Evolutionary conservation across 1,140 invertebrate genomes (phyloP).

Genomic region (Nixonia krombeini): DNA sequence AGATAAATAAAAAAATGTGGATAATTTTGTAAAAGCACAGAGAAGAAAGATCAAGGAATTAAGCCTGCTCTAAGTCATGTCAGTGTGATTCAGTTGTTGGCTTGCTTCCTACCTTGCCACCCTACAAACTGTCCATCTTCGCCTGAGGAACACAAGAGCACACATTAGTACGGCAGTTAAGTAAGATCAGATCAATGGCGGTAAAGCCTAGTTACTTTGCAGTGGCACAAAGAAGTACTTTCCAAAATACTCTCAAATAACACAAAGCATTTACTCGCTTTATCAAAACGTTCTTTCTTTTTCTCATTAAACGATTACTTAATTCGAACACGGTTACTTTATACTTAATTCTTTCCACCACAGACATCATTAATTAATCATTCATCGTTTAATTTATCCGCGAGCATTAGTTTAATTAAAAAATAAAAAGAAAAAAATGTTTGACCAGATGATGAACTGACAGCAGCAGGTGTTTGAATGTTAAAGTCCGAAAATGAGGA

Average conservation of each 20-base stretch:
- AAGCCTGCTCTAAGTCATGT: slow-evolving; percentile 68
- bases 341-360: too few relatives aligned
- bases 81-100: slow-evolving; percentile 72
- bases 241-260: slow-evolving; percentile 48
- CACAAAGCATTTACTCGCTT: slow-evolving; percentile 44
- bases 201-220: slow-evolving; percentile 70
- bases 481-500: background rate
- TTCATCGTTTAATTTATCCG: too few relatives aligned
- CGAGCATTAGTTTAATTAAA: too few relatives aligned
- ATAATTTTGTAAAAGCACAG: slow-evolving; percentile 23
- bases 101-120: slow-evolving; percentile 84
- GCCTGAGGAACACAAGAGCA: slow-evolving; percentile 77
- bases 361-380: too few relatives aligned
- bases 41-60: slow-evolving; percentile 52
- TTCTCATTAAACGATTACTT: slow-evolving; percentile 12
- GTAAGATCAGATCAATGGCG: slow-evolving; percentile 71
- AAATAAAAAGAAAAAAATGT: background rate
- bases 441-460: too few relatives aligned
- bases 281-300: slow-evolving; percentile 20
- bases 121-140: slow-evolving; percentile 87
- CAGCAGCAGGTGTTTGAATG: too few relatives aligned
- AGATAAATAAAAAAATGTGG: slow-evolving; percentile 43
- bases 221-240: slow-evolving; percentile 62
- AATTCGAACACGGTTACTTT: too few relatives aligned
- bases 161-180: slow-evolving; percentile 73